phyloP scores from a whole-genome alignment of 1,140 invertebrate genomes.

The Drosophila dunni region DNA sequence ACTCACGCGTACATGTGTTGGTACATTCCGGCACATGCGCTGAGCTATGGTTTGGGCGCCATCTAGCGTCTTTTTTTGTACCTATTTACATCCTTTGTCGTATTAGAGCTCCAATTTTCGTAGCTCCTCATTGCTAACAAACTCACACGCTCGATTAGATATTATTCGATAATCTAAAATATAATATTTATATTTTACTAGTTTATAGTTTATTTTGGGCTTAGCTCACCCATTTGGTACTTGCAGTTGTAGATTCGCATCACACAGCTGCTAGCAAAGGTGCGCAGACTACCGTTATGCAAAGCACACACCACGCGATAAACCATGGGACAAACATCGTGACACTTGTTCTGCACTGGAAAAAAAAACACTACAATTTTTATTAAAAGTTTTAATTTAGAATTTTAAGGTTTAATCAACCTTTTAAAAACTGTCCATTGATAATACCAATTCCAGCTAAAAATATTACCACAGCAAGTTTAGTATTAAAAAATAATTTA shows the following conservation, averaged over 20 bases:
- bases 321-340: constrained; percentile 63
- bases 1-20: background rate
- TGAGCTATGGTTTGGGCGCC: constrained; percentile 3
- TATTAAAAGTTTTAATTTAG: background rate
- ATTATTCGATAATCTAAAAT: constrained; percentile 60
- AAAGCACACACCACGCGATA: constrained; percentile 68
- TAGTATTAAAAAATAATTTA: constrained; percentile 15
- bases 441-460: constrained; percentile 21
- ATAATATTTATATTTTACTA: background rate
- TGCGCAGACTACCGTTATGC: constrained; percentile 60
- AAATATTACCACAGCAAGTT: constrained; percentile 29
- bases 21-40: constrained; percentile 52
- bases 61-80: background rate
- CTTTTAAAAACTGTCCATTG: constrained; percentile 40
- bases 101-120: constrained; percentile 44
- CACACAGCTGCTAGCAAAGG: constrained; percentile 65
- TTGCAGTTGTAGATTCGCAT: constrained; percentile 73
- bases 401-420: constrained; percentile 4
- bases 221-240: constrained; percentile 59
- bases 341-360: constrained; percentile 61
- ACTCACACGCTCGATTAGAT: constrained; percentile 59
- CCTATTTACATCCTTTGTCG: background rate
- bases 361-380: background rate
- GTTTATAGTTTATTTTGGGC: background rate
- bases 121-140: constrained; percentile 60